phyloP scores from a whole-genome alignment of 2,888 invertebrate species.

The Xanthorhoe designata region DNA sequence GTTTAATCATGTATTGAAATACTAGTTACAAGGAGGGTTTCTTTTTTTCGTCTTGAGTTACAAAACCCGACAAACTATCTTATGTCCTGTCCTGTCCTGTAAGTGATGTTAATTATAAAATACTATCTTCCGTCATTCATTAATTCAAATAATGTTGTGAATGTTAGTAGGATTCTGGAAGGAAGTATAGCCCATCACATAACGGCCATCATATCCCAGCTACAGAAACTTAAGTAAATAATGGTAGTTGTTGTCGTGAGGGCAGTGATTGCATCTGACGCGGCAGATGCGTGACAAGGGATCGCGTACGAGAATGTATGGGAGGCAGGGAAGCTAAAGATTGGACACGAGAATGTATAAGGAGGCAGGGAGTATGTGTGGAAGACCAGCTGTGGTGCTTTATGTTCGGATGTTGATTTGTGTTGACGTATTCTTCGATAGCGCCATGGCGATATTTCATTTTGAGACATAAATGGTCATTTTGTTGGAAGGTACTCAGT shows the following conservation, averaged over 20 bases:
- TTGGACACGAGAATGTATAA: conserved; percentile 1
- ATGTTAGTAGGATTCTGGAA: not conserved
- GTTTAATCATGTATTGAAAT: too few species aligned
- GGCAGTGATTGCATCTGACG: conserved; percentile 33
- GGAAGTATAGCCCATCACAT: not conserved
- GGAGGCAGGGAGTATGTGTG: conserved; percentile 1
- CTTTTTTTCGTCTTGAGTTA: too few species aligned
- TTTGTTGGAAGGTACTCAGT: not conserved
- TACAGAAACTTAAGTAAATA: conserved; percentile 48
- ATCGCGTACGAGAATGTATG: conserved; percentile 7
- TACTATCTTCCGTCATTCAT: too few species aligned
- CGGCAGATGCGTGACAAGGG: conserved; percentile 22
- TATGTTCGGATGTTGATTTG: conserved; percentile 5
- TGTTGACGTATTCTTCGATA: not conserved
- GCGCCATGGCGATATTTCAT: conserved; percentile 12
- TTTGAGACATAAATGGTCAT: not conserved
- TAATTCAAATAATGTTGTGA: too few species aligned
- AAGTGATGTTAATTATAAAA: too few species aligned
- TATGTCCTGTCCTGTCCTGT: too few species aligned
- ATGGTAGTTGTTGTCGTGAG: conserved; percentile 50
- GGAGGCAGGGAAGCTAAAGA: conserved; percentile 8
- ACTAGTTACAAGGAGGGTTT: too few species aligned
- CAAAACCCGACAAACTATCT: too few species aligned
- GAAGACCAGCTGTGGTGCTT: not conserved
- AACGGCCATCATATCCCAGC: not conserved